Percentiles rank a stretch among this genome's conserved stretches.
Evolutionary conservation across 2,797 vertebrate genomes (phyloP).

Genomic region (Dermochelys coriacea): DNA sequence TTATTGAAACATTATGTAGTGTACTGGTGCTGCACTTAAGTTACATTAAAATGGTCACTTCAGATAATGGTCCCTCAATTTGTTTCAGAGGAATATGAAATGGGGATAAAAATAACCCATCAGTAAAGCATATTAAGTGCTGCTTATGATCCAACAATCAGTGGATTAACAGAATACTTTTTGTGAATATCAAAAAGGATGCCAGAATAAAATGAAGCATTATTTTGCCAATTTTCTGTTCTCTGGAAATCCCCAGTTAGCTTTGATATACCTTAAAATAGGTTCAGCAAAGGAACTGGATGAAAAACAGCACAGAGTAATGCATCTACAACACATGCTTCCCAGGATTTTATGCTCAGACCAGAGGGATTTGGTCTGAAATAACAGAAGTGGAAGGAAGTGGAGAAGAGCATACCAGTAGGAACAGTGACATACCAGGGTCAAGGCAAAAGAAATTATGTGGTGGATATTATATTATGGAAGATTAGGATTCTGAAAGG

Average conservation of each 20-base stretch:
- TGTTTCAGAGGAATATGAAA: conserved; percentile 5
- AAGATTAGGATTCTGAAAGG: not conserved
- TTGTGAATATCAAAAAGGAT: not conserved
- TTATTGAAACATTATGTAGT: not conserved
- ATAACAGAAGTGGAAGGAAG: not conserved
- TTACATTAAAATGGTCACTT: not conserved
- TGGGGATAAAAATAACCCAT: not conserved
- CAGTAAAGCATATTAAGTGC: not conserved
- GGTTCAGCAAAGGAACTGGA: not conserved
- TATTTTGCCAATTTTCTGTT: not conserved
- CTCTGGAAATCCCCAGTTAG: not conserved
- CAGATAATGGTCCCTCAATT: not conserved
- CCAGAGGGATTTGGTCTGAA: not conserved
- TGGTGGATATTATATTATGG: not conserved
- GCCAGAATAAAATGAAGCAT: not conserved
- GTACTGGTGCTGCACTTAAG: not conserved
- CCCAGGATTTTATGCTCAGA: rapidly evolving
- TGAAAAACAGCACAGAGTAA: not conserved
- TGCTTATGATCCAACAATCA: not conserved
- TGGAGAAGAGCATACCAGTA: not conserved
- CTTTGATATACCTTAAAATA: not conserved
- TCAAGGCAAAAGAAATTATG: not conserved
- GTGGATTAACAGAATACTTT: not conserved
- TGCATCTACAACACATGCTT: not conserved
- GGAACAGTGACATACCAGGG: not conserved